Evolutionary conservation across 2,113 vertebrate species (phyloP).

Genomic region (Centropristis striata): DNA sequence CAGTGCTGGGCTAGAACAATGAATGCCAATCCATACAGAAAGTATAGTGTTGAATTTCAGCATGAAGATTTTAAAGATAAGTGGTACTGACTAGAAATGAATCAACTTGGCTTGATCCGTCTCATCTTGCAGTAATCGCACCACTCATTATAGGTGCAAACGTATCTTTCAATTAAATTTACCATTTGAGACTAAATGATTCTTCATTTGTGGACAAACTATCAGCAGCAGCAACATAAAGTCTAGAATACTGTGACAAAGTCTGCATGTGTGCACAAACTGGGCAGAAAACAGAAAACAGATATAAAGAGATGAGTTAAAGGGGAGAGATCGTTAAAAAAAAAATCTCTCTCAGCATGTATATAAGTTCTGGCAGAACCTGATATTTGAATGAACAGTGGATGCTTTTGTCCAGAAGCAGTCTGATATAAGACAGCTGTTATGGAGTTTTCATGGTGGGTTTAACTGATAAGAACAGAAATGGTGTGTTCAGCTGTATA

Average conservation of each 20-base stretch:
- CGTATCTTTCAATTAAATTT: neutral
- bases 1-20: neutral
- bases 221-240: neutral
- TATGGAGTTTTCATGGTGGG: neutral
- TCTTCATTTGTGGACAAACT: neutral
- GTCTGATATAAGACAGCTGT: neutral
- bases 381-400: neutral
- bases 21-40: neutral
- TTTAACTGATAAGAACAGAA: neutral
- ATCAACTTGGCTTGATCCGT: neutral
- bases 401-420: neutral
- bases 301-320: neutral
- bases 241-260: neutral
- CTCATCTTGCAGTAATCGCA: neutral
- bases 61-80: no score
- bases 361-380: neutral
- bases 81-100: neutral
- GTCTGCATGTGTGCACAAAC: neutral
- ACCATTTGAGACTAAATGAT: neutral
- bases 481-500: neutral
- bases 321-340: neutral
- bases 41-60: neutral
- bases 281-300: neutral
- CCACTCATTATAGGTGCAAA: slow-evolving; percentile 4
- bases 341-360: neutral